phyloP scores from a whole-genome alignment of 2,888 invertebrate species.

The Temnothorax ravouxi region DNA sequence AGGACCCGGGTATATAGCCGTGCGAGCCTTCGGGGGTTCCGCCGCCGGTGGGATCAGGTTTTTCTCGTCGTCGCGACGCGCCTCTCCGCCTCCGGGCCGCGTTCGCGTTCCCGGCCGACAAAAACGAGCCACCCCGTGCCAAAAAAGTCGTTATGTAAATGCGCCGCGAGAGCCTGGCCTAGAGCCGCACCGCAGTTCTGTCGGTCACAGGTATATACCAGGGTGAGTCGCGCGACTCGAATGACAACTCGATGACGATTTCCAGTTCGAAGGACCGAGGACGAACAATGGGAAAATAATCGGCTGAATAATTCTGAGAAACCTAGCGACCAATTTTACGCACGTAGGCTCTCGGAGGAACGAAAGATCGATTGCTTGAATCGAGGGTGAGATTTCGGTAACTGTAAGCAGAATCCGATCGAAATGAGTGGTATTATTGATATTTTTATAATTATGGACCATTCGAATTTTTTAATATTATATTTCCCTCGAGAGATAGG shows the following conservation, averaged over 20 bases:
- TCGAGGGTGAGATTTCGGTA: neutral
- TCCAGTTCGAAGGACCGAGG: neutral
- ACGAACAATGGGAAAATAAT: neutral
- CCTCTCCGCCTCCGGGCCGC: conserved; percentile 67
- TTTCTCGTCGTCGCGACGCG: conserved; percentile 73
- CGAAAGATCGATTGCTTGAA: neutral
- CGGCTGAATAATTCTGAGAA: neutral
- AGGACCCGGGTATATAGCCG: conserved; percentile 42
- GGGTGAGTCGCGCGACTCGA: conserved; percentile 32
- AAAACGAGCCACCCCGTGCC: conserved; percentile 76
- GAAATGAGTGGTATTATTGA: neutral
- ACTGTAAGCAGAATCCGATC: neutral
- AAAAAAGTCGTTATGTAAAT: conserved; percentile 85
- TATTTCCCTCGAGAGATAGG: neutral
- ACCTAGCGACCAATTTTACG: neutral
- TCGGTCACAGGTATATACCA: conserved; percentile 69
- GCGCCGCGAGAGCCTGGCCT: conserved; percentile 70
- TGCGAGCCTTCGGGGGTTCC: conserved; percentile 69
- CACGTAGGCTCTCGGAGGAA: neutral
- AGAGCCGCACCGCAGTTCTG: conserved; percentile 56
- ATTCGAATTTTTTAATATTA: neutral
- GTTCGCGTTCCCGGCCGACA: conserved; percentile 76
- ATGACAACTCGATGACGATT: conserved; percentile 26
- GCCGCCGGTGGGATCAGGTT: conserved; percentile 76
- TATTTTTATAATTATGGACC: neutral